Conservation (phyloP, 2,797 vertebrate genomes). For the Hephaestus fuliginosus region DNA sequence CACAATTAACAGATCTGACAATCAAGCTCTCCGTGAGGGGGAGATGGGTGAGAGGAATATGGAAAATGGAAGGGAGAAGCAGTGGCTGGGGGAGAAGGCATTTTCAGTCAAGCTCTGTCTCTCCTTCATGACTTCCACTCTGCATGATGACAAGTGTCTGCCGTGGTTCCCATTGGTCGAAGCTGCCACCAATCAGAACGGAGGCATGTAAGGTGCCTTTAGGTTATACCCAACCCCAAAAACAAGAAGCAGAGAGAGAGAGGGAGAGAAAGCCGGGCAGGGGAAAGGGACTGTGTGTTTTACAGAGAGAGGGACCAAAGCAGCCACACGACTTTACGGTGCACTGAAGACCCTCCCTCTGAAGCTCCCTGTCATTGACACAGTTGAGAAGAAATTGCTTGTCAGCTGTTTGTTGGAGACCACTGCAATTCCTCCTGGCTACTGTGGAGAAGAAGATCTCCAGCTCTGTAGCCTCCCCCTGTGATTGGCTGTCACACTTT, state of each 20-base stretch:
- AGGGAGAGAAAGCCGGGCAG: slow-evolving; percentile 64
- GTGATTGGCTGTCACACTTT: slow-evolving; percentile 82
- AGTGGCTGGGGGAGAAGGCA: slow-evolving; percentile 60
- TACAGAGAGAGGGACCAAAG: slow-evolving; percentile 53
- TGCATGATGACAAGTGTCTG: slow-evolving; percentile 88
- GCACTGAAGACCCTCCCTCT: slow-evolving; percentile 69
- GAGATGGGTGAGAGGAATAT: slow-evolving; percentile 39
- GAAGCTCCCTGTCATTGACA: slow-evolving; percentile 68
- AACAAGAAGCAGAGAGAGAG: slow-evolving; percentile 72
- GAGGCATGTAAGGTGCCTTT: slow-evolving; percentile 89
- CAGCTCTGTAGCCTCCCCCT: slow-evolving; percentile 57
- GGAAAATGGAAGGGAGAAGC: slow-evolving; percentile 45
- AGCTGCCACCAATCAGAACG: slow-evolving; percentile 85
- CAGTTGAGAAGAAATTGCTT: slow-evolving; percentile 73
- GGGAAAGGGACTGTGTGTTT: slow-evolving; percentile 62
- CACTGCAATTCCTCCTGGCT: slow-evolving; percentile 75
- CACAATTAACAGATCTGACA: slow-evolving; percentile 52
- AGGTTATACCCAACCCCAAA: slow-evolving; percentile 89
- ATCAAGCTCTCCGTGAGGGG: slow-evolving; percentile 25
- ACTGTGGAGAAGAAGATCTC: slow-evolving; percentile 78
- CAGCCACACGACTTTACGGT: slow-evolving; percentile 68
- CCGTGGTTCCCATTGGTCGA: slow-evolving; percentile 82
- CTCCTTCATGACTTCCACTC: slow-evolving; percentile 85
- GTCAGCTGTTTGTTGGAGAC: slow-evolving; percentile 80
- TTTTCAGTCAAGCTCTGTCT: slow-evolving; percentile 79